A percentile compares a stretch with the other conserved stretches of the same genome.
Conservation (phyloP, 1,140 invertebrate genomes). For the Drosophila serrata region DNA sequence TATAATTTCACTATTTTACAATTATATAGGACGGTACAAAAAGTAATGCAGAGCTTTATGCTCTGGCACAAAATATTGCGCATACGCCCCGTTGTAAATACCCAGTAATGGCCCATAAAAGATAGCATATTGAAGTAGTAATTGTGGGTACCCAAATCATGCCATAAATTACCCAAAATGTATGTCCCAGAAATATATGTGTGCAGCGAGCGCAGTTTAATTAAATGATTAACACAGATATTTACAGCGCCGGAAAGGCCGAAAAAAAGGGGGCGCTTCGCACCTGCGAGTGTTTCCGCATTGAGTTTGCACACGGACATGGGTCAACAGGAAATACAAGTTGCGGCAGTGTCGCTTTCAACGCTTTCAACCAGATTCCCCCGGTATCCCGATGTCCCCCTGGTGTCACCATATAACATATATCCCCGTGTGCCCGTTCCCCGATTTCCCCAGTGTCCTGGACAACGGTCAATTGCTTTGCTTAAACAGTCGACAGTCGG, state of each 20-base stretch:
- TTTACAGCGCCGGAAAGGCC: constrained; percentile 57
- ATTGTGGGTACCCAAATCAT: constrained; percentile 41
- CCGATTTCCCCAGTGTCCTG: constrained; percentile 43
- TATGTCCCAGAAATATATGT: constrained; percentile 41
- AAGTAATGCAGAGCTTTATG: constrained; percentile 9
- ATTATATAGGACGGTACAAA: background rate
- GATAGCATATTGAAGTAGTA: constrained; percentile 50
- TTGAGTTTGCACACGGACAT: constrained; percentile 50
- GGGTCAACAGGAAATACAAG: constrained; percentile 63
- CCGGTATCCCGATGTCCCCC: constrained; percentile 12
- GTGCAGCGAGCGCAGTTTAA: constrained; percentile 61
- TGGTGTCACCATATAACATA: background rate
- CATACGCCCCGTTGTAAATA: constrained; percentile 42
- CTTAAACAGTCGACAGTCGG: constrained; percentile 71
- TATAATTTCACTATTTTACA: background rate
- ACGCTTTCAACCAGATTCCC: constrained; percentile 10
- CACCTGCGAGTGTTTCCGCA: constrained; percentile 56
- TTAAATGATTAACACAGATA: constrained; percentile 83
- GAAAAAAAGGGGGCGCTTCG: constrained; percentile 20
- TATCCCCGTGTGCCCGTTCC: constrained; percentile 2
- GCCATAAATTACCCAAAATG: constrained; percentile 59
- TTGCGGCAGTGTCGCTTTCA: constrained; percentile 57
- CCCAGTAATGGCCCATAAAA: constrained; percentile 50
- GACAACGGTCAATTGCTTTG: constrained; percentile 78
- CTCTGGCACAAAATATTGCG: constrained; percentile 13